Conservation (phyloP, 23 tunicate species). For the Trididemnum miniatum region DNA sequence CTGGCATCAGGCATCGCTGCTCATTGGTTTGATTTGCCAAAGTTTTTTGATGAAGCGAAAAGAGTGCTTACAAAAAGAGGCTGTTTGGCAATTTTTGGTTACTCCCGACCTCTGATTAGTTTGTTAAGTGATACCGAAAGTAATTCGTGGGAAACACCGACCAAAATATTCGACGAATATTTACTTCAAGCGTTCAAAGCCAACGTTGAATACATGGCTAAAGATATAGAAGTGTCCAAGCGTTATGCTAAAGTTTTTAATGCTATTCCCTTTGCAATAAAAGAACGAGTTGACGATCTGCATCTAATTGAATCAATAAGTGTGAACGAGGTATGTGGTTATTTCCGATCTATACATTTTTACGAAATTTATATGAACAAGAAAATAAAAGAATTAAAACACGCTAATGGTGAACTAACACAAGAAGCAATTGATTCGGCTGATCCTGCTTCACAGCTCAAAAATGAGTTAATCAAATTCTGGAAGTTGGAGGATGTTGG, state of each 20-base stretch:
- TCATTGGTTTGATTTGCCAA: conserved; percentile 63
- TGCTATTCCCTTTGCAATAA: background rate
- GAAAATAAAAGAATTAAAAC: background rate
- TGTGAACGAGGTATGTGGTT: background rate
- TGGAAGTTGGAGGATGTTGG: background rate
- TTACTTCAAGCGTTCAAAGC: background rate
- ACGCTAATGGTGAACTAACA: background rate
- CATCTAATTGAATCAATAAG: background rate
- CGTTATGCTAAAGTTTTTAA: background rate
- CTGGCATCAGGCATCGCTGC: conserved; percentile 46
- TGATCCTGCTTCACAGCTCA: background rate
- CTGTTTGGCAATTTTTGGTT: conserved; percentile 39
- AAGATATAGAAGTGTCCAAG: background rate
- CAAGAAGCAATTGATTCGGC: background rate
- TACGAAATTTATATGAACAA: background rate
- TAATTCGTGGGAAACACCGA: background rate
- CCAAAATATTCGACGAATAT: background rate
- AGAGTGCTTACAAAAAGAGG: conserved; percentile 52
- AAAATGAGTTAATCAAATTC: background rate
- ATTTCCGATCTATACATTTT: background rate
- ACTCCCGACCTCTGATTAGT: conserved; percentile 1
- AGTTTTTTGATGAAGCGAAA: conserved; percentile 43
- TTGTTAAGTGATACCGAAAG: background rate
- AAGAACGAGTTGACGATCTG: background rate
- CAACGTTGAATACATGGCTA: background rate